Evolutionary conservation across 2,113 vertebrate species (phyloP).

Genomic region (Cepphus grylle): DNA sequence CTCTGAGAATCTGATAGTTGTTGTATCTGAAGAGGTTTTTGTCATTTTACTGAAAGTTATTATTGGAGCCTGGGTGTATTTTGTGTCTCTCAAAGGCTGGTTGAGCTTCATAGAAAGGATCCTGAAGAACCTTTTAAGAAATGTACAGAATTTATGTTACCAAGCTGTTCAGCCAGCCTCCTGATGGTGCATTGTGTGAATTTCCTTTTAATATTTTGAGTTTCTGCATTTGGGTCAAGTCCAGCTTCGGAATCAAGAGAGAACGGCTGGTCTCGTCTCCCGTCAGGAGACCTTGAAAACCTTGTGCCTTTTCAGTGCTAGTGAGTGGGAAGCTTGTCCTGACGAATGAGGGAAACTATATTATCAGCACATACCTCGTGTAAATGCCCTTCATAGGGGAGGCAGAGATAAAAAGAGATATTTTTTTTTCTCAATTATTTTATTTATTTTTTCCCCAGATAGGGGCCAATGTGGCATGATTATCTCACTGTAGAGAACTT

Average conservation of each 20-base stretch:
- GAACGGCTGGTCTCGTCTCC: rapidly evolving
- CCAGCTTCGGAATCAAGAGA: not conserved
- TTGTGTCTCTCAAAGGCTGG: not conserved
- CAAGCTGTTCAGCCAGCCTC: not conserved
- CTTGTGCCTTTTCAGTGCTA: not conserved
- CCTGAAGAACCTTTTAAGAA: not conserved
- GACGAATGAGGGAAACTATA: not conserved
- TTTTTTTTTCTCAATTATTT: not conserved
- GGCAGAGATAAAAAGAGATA: not conserved
- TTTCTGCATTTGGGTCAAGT: not conserved
- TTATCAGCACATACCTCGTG: not conserved
- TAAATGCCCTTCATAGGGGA: too few relatives aligned
- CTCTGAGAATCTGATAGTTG: not conserved
- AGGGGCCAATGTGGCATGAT: rapidly evolving
- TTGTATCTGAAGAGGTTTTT: not conserved
- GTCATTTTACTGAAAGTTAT: not conserved
- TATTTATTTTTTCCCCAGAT: not conserved
- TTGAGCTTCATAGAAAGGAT: not conserved
- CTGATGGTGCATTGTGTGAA: not conserved
- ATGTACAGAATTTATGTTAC: rapidly evolving
- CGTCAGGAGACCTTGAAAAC: not conserved
- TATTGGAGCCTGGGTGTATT: not conserved
- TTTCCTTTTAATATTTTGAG: not conserved
- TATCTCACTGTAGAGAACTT: not conserved
- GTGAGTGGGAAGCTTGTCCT: not conserved